A percentile compares a stretch with the other conserved stretches of the same genome.
phyloP scores from a whole-genome alignment of 2,113 vertebrate genomes.

The Enhydra lutris region DNA sequence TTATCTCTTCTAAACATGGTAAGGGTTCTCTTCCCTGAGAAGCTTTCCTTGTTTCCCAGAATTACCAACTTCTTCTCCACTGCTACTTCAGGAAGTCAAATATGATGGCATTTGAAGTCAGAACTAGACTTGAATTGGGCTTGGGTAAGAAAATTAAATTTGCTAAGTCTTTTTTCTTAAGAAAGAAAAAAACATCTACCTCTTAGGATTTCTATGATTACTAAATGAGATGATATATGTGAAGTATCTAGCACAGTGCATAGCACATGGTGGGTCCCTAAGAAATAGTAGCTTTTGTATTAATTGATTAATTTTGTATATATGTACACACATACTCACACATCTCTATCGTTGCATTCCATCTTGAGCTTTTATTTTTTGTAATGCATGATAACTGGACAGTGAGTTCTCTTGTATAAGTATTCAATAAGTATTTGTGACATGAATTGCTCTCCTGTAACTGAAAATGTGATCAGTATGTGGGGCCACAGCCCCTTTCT shows the following conservation, averaged over 20 bases:
- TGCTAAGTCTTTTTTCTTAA: neutral
- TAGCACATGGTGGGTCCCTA: neutral
- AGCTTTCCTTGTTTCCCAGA: neutral
- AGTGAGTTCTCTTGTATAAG: neutral
- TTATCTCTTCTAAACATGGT: neutral
- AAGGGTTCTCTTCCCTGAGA: neutral
- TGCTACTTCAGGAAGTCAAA: neutral
- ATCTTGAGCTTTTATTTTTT: slow-evolving; percentile 8
- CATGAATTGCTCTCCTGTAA: neutral
- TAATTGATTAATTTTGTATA: neutral
- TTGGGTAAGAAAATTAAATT: neutral
- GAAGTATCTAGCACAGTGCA: neutral
- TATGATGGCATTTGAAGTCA: neutral
- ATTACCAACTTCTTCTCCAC: neutral
- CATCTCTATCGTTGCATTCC: neutral
- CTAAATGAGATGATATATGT: neutral
- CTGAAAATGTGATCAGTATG: neutral
- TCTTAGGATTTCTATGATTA: neutral
- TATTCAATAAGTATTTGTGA: neutral
- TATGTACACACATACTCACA: neutral
- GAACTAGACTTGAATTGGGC: neutral
- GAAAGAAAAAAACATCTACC: neutral
- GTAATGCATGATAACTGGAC: neutral
- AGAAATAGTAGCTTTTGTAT: neutral
- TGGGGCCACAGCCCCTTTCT: neutral